Percentiles rank a stretch among this genome's conserved stretches.
Conservation (phyloP, 2,888 invertebrate species). For the Caenorhabditis becei region DNA sequence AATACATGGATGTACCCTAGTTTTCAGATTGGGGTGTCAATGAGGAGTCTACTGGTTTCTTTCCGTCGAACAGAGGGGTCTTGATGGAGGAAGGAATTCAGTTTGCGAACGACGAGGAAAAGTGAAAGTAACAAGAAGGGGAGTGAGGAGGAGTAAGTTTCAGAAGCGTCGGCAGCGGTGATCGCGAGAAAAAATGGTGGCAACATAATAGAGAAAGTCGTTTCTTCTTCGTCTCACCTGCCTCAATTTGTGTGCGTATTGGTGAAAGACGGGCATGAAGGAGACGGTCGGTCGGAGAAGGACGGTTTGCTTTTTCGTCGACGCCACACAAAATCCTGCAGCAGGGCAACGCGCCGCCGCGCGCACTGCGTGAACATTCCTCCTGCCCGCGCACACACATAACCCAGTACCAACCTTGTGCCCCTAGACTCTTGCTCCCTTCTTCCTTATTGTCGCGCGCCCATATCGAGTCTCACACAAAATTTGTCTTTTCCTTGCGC, state of each 20-base stretch:
- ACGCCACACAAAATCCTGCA: slow-evolving; percentile 39
- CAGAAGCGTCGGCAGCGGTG: slow-evolving; percentile 15
- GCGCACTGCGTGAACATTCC: slow-evolving; percentile 42
- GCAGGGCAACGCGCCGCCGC: slow-evolving; percentile 27
- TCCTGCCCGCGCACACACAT: slow-evolving; percentile 34
- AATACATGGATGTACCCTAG: slow-evolving; percentile 20
- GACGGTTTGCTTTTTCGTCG: slow-evolving; percentile 32
- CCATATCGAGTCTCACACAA: slow-evolving; percentile 32
- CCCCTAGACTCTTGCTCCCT: slow-evolving; percentile 32
- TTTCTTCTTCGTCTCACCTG: slow-evolving; percentile 10
- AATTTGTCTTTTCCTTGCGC: slow-evolving; percentile 41
- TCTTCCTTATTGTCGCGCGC: slow-evolving; percentile 3
- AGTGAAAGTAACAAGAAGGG: slow-evolving; percentile 36
- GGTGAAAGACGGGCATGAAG: slow-evolving; percentile 10
- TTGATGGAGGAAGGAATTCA: slow-evolving; percentile 33
- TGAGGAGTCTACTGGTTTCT: slow-evolving; percentile 35
- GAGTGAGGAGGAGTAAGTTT: slow-evolving; percentile 19
- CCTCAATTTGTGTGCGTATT: slow-evolving; percentile 17
- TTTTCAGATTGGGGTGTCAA: slow-evolving; percentile 32
- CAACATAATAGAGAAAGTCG: slow-evolving; percentile 38
- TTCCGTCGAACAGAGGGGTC: neutral
- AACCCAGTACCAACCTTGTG: slow-evolving; percentile 50
- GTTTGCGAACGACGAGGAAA: slow-evolving; percentile 52
- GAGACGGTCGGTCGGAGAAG: slow-evolving; percentile 15
- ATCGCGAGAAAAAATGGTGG: slow-evolving; percentile 34